A percentile compares a stretch with the other conserved stretches of the same genome.
phyloP scores from a whole-genome alignment of 1,140 invertebrate species.

The Formica exsecta region DNA sequence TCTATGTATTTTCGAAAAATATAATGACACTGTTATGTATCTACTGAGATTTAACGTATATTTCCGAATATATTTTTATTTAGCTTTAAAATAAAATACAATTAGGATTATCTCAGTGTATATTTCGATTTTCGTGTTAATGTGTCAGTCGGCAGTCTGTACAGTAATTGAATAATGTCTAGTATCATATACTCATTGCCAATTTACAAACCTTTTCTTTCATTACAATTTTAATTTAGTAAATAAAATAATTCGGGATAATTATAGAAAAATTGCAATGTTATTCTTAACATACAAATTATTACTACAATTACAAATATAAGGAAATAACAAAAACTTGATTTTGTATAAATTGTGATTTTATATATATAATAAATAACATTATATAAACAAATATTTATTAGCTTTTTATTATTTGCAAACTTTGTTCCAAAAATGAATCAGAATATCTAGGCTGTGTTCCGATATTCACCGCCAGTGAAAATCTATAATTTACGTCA shows the following conservation, averaged over 20 bases:
- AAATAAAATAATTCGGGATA: slow-evolving; percentile 7
- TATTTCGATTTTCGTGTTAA: slow-evolving; percentile 75
- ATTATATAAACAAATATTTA: slow-evolving; percentile 9
- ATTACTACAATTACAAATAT: slow-evolving; percentile 7
- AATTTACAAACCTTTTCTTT: slow-evolving; percentile 68
- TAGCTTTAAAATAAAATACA: slow-evolving; percentile 72
- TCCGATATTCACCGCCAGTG: too few relatives aligned
- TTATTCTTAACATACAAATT: neutral
- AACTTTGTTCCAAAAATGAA: too few relatives aligned
- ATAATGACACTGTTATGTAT: slow-evolving; percentile 69
- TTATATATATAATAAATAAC: slow-evolving; percentile 18
- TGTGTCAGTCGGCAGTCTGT: slow-evolving; percentile 82
- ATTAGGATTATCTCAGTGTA: slow-evolving; percentile 61
- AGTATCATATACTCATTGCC: slow-evolving; percentile 73
- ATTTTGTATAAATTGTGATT: neutral
- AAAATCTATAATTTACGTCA: too few relatives aligned
- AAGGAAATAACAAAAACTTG: slow-evolving; percentile 21
- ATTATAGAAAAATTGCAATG: neutral
- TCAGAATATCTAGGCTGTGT: too few relatives aligned
- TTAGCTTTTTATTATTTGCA: neutral
- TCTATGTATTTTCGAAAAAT: slow-evolving; percentile 75
- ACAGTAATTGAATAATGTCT: slow-evolving; percentile 75
- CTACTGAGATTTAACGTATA: slow-evolving; percentile 62
- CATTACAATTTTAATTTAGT: neutral
- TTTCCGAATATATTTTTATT: slow-evolving; percentile 64